Base-by-base conservation (phyloP, 2,113 vertebrate genomes). In the Toxostoma redivivum region DNA sequence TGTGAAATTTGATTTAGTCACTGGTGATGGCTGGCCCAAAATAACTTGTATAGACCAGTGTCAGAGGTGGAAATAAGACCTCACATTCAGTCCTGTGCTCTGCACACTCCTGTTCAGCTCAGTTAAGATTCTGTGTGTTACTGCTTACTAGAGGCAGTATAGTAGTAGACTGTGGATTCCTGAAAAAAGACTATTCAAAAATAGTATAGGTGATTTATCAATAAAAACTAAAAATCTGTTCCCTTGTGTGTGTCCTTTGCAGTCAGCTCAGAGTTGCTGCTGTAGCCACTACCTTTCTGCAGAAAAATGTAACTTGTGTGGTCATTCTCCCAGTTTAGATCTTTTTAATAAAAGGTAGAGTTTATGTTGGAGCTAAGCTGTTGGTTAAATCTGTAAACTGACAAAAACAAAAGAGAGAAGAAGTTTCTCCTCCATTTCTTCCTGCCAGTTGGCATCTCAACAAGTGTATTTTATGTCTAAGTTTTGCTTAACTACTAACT, bases 291-390 rank as follows among this genome's bases (percentile, higher is more conserved):
- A 19, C 62, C 28, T 60, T 54, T 92, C 54, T 33, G 28, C 15
- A 9, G 47, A 94, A 80, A 72, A 83, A 74, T 14, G 16, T 89
- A 37, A 53, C 74, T 88, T 94, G 81, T 90, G 78, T 85, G 91
- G 79, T 88, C 79, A 67, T 91, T 92, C 54, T 91, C 66, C 60
- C 44, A 83, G 6, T 88, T 94, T 94, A 95, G 81, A 64, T 21
- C 18, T 74, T 86, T 93, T 80, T 74, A 92, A 74, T 89, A 50
- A 90, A 81, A 94, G 53, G 28, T 70, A 27, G 35, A 25, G 66
- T 88, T 97, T 94, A 67, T 74, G 9, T 94, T 96, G 89, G 92
- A 95, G 11, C 38, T 67, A 28, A 83, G 57, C 60, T 62, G n/a
- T 85, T 72, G 31, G 33, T 81, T 73, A 74, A 91, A 80, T 87